Base-by-base conservation (phyloP, 1,140 invertebrate genomes). In the Atta colombica region DNA sequence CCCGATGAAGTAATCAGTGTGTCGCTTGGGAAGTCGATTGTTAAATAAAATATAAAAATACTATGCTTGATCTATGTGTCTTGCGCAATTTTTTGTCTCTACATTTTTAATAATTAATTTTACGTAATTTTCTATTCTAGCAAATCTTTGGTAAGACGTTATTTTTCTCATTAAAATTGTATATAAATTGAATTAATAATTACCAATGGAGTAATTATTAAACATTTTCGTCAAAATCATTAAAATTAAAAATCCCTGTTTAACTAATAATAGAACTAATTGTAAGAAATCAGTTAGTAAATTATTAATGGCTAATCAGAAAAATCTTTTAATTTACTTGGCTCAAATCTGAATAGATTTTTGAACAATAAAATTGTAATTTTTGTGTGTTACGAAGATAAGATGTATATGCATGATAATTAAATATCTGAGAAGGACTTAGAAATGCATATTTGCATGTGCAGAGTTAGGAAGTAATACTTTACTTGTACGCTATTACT, bases 1-100 rank as follows among this genome's bases (percentile, higher is more conserved):
- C 74, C 69, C 78, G 63, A 90, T 88, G 82, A 74, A 39, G 55
- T 90, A 90, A 91, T 91, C 89, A 82, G 2, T 60, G 45, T 77
- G 86, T 82, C 45, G 61, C 88, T 87, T 88, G 35, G 72, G 55
- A 90, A 88, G 66, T 71, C 77, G 69, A 81, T 89, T 55, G 55
- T 78, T 69, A 82, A 39, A 82, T 65, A 31, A 16, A n/a, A 39
- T 53, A n/a, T 4, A 2, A n/a, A 28, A 3, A 14, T 35, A 45
- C 4, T 51, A 25, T 2, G 66, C 18, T 61, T 74, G 61, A 25
- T 25, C 12, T 25, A 68, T 55, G 28, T 14, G 45, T 65, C 28
- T 66, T 21, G 7, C n/a, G 39, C 39, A 74, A 49, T 12, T 49
- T 25, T 51, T 60, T 4, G 12, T 4, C 61, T 65, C 12, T 14